Percentiles rank a stretch among this genome's conserved stretches.
These are phyloP conservation scores for Drosophila lowei DNA, from an alignment of 1,140 invertebrate species.

Conservation along the genomic window DNA sequence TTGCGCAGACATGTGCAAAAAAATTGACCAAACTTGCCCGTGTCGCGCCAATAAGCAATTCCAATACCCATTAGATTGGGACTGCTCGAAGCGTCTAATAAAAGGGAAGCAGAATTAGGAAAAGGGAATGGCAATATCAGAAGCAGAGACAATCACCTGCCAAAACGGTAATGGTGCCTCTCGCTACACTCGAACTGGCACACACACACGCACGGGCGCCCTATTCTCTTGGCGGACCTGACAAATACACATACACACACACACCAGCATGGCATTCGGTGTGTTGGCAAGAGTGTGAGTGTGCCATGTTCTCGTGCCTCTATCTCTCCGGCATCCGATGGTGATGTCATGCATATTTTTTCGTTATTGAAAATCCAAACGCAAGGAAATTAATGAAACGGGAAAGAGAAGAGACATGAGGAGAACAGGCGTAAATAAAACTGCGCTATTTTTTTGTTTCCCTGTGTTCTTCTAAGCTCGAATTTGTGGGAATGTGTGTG, in stretches of 20 bases:
- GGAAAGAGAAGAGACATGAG: background rate
- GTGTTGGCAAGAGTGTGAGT: too few species aligned
- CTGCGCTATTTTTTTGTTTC: conserved; percentile 24
- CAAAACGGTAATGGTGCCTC: too few species aligned
- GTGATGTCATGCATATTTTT: conserved; percentile 80
- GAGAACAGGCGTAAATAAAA: conserved; percentile 39
- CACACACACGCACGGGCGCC: background rate
- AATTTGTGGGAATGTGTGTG: background rate
- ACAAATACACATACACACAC: too few species aligned
- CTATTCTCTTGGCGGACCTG: too few species aligned
- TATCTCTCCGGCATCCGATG: conserved; percentile 44
- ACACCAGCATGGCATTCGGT: too few species aligned
- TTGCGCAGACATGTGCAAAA: background rate
- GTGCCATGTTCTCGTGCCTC: conserved; percentile 9
- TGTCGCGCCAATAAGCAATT: conserved; percentile 15
- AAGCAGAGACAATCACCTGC: background rate
- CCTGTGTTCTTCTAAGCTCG: background rate
- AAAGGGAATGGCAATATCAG: background rate
- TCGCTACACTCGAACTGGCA: too few species aligned
- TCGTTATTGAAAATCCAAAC: conserved; percentile 71
- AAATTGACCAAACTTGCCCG: conserved; percentile 2
- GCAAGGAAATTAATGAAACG: conserved; percentile 44
- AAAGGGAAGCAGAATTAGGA: background rate
- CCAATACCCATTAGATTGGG: conserved; percentile 33
- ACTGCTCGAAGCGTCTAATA: conserved; percentile 10